These are phyloP conservation scores for Drosophila pachea DNA, from an alignment of 1,140 invertebrate genomes.

Conservation along the genomic window DNA sequence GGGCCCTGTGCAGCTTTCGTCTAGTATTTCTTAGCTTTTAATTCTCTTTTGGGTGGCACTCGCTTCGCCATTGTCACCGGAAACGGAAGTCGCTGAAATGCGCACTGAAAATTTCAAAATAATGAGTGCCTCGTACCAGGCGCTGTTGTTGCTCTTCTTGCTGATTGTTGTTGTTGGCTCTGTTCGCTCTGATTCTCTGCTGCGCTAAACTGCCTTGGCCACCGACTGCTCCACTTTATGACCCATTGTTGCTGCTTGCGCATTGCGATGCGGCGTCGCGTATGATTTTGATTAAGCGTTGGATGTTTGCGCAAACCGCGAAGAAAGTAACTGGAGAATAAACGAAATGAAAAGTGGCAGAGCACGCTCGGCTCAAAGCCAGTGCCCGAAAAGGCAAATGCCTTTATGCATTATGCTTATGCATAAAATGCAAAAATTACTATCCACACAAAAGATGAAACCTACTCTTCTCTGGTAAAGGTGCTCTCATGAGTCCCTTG, in stretches of 20 bases:
- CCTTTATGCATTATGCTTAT: background rate
- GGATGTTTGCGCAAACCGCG: conserved; percentile 47
- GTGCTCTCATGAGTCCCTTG: background rate
- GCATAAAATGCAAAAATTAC: conserved; percentile 50
- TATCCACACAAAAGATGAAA: conserved; percentile 36
- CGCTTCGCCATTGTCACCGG: conserved; percentile 40
- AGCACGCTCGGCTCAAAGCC: conserved; percentile 18
- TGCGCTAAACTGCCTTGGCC: conserved; percentile 30
- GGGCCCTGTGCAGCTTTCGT: conserved; percentile 23
- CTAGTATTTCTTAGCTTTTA: conserved; percentile 47
- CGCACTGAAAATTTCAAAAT: conserved; percentile 76
- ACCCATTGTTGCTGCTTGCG: conserved; percentile 60
- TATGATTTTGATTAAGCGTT: conserved; percentile 75
- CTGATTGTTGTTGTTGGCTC: conserved; percentile 1
- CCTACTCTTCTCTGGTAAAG: background rate
- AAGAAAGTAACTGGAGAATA: conserved; percentile 22
- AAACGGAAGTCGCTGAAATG: conserved; percentile 73
- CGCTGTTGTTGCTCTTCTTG: background rate
- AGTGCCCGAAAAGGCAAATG: conserved; percentile 13
- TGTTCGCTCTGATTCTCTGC: background rate
- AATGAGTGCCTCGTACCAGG: conserved; percentile 57
- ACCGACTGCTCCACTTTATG: conserved; percentile 52
- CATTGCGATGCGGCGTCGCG: conserved; percentile 64
- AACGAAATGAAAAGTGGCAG: conserved; percentile 46
- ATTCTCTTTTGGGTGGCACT: conserved; percentile 38